A percentile compares a stretch with the other conserved stretches of the same genome.
phyloP scores from a whole-genome alignment of 2,888 invertebrate species.

The Rapana venosa region DNA sequence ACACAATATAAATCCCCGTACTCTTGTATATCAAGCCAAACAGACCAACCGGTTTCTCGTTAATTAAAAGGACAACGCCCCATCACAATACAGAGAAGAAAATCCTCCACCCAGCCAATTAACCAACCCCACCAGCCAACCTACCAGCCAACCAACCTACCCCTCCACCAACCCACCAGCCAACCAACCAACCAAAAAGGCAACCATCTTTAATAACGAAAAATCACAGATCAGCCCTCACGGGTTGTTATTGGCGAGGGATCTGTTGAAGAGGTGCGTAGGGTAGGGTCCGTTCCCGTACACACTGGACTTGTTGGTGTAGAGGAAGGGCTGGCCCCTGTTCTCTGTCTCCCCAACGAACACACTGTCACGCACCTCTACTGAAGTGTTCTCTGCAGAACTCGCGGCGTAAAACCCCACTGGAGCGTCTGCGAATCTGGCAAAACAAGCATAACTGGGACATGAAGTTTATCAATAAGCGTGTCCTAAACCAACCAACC shows the following conservation, averaged over 20 bases:
- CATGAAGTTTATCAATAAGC: too few species aligned
- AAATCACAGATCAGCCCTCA: background rate
- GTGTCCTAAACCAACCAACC: background rate
- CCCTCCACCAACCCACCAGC: too few species aligned
- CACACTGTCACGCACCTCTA: conserved; percentile 37
- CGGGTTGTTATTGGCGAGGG: conserved; percentile 23
- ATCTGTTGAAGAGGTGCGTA: background rate
- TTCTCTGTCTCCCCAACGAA: conserved; percentile 50
- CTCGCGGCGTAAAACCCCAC: conserved; percentile 33
- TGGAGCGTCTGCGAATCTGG: conserved; percentile 48
- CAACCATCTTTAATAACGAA: background rate
- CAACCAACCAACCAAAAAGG: background rate
- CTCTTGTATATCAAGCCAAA: too few species aligned
- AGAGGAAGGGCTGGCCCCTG: background rate
- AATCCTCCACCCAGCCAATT: too few species aligned
- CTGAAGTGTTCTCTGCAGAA: conserved; percentile 33
- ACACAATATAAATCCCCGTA: too few species aligned
- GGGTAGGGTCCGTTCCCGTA: conserved; percentile 2
- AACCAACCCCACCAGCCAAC: too few species aligned
- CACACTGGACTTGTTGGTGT: background rate
- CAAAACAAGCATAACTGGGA: background rate
- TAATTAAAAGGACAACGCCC: too few species aligned
- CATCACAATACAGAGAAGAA: too few species aligned
- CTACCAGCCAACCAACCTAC: too few species aligned
- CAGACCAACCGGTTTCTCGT: too few species aligned